These are phyloP conservation scores for Hydrotaea cyrtoneurina DNA, from an alignment of 2,888 invertebrate species.

Conservation along the genomic window DNA sequence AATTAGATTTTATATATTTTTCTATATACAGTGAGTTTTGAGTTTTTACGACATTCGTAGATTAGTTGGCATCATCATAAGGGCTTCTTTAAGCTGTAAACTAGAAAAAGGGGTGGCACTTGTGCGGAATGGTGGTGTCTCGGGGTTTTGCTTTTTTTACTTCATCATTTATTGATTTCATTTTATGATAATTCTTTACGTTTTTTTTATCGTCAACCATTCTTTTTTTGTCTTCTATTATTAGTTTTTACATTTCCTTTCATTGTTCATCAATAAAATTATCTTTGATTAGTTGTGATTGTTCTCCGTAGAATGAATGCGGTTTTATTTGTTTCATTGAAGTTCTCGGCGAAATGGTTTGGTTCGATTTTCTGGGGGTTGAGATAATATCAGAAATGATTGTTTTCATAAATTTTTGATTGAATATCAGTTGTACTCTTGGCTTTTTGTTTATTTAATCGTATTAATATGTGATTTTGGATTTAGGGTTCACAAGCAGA, in stretches of 20 bases:
- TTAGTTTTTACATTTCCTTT: conserved; percentile 9
- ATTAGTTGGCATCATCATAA: conserved; percentile 38
- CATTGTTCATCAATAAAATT: conserved; percentile 38
- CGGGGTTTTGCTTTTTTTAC: neutral
- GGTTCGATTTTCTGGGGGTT: neutral
- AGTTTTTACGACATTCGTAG: conserved; percentile 23
- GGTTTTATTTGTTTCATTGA: conserved; percentile 11
- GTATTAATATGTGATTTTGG: neutral
- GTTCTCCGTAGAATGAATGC: conserved; percentile 5
- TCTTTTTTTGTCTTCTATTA: neutral
- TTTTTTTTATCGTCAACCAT: conserved; percentile 7
- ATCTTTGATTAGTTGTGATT: conserved; percentile 29
- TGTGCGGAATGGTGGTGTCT: neutral
- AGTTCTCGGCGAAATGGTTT: neutral
- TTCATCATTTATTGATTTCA: conserved; percentile 17
- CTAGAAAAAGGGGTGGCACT: neutral
- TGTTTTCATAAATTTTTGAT: neutral
- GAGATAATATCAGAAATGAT: no score
- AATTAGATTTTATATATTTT: conserved; percentile 38
- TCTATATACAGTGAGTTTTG: no score
- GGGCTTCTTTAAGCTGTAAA: neutral
- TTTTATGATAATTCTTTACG: conserved; percentile 28
- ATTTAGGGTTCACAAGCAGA: neutral
- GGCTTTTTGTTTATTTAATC: neutral
- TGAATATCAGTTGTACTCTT: neutral